phyloP scores from a whole-genome alignment of 2,797 vertebrate genomes.

The Rhyacichthys aspro region DNA sequence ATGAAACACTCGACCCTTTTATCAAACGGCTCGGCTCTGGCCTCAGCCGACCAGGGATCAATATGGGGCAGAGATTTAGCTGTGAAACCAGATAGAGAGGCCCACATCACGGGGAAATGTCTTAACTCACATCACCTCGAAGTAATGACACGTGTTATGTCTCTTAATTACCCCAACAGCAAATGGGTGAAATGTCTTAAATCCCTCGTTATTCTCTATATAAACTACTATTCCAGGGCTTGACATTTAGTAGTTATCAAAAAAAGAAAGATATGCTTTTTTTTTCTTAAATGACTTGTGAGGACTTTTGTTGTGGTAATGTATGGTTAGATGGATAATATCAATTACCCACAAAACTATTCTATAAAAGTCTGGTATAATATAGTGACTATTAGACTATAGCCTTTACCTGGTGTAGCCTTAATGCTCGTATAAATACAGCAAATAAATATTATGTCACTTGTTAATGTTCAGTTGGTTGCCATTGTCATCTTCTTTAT shows the following conservation, averaged over 20 bases:
- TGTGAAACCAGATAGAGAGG: slow-evolving; percentile 30
- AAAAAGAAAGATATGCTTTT: neutral
- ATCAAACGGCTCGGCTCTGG: slow-evolving; percentile 56
- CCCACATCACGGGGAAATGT: slow-evolving; percentile 2
- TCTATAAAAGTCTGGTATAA: too few species aligned
- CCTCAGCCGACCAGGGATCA: slow-evolving; percentile 54
- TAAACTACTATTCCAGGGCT: neutral
- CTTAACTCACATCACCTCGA: too few species aligned
- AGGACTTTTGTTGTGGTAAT: too few species aligned
- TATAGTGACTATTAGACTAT: too few species aligned
- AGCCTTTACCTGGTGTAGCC: too few species aligned
- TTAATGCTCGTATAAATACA: too few species aligned
- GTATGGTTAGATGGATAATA: too few species aligned
- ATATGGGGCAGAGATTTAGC: slow-evolving; percentile 57
- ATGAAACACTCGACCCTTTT: slow-evolving; percentile 57
- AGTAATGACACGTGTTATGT: neutral
- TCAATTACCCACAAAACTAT: too few species aligned
- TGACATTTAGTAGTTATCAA: neutral
- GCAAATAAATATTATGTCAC: too few species aligned
- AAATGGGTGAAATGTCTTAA: neutral
- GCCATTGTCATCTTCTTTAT: too few species aligned
- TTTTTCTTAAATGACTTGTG: too few species aligned
- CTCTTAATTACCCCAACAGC: slow-evolving; percentile 1
- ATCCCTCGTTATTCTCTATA: neutral
- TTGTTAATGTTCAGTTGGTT: too few species aligned